Evolutionary conservation across 2,797 vertebrate genomes (phyloP).

Genomic region (Scolopax rusticola): DNA sequence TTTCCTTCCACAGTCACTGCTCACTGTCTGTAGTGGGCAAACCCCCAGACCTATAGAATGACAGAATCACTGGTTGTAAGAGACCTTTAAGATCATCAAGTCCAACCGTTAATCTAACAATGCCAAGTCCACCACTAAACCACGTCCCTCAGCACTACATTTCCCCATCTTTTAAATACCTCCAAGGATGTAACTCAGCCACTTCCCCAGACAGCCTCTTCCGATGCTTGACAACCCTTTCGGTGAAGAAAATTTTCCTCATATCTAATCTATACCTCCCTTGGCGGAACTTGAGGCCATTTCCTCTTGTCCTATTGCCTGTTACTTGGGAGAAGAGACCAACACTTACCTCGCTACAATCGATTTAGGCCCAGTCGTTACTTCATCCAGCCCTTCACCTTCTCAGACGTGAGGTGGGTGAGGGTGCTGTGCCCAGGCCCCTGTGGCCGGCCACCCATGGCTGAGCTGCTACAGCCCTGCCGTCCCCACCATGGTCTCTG

Average conservation of each 20-base stretch:
- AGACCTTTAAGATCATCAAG: not conserved
- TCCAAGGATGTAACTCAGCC: not conserved
- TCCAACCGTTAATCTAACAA: not conserved
- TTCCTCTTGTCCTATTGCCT: not conserved
- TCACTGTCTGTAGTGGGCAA: rapidly evolving
- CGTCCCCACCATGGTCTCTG: rapidly evolving
- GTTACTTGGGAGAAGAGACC: not conserved
- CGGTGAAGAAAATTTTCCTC: not conserved
- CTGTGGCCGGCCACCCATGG: rapidly evolving
- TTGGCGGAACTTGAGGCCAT: not conserved
- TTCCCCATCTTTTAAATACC: not conserved
- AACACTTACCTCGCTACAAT: not conserved
- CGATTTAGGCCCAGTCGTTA: too few species aligned
- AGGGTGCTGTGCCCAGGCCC: rapidly evolving
- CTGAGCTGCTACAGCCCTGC: not conserved
- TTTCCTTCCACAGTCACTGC: not conserved
- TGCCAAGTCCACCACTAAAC: not conserved
- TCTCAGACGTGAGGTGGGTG: too few species aligned
- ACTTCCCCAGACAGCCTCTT: not conserved
- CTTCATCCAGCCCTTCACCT: rapidly evolving
- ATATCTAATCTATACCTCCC: not conserved
- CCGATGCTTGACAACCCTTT: not conserved
- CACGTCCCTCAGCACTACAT: not conserved
- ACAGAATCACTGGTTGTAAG: not conserved
- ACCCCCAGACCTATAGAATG: not conserved